Base-by-base conservation (phyloP, 2,797 vertebrate genomes). In the Trematomus bernacchii region DNA sequence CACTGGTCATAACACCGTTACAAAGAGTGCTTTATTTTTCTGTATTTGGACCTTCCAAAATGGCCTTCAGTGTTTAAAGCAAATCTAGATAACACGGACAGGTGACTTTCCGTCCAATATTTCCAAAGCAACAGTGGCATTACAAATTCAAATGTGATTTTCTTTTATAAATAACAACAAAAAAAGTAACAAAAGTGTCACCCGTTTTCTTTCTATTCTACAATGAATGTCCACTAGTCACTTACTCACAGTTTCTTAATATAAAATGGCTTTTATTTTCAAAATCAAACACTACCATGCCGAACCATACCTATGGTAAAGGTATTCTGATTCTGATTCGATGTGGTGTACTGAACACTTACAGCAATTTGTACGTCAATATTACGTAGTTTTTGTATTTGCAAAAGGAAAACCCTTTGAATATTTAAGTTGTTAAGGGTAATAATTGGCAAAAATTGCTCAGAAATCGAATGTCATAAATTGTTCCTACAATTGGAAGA, bases 1-100 rank as follows among this genome's bases (percentile, higher is more conserved):
- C 60, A 77, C 18, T 3, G 4, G 0, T 72, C 40, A 71, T 40
- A 54, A 40, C 6, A 18, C 16, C 62, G 14, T 53, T 68, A 70
- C 12, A 66, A 53, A 33, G 3, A 71, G 19, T 46, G 4, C 8
- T 23, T 13, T 18, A 21, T 23, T 47, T 27, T 33, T 53, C 21
- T 27, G 23, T 27, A 27, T 3, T 27, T 27, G 23, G 23, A 27
- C 23, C 23, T 27, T 27, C 23, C 23, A 27, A 27, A 27, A 27
- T 27, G 23, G 23, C 23, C 23, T 27, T 27, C 23, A 27, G 23
- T 3, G 23, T 27, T 27, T 27, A 27, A 27, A 27, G 23, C 23
- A 27, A 27, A 27, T 27, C 23, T 3, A 27, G 23, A 27, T 3
- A 27, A 27, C 23, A 27, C 23, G 42, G 3, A 37, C 4, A 1